Base-by-base conservation (phyloP, 2,797 vertebrate species). In the Heterohyrax brucei region DNA sequence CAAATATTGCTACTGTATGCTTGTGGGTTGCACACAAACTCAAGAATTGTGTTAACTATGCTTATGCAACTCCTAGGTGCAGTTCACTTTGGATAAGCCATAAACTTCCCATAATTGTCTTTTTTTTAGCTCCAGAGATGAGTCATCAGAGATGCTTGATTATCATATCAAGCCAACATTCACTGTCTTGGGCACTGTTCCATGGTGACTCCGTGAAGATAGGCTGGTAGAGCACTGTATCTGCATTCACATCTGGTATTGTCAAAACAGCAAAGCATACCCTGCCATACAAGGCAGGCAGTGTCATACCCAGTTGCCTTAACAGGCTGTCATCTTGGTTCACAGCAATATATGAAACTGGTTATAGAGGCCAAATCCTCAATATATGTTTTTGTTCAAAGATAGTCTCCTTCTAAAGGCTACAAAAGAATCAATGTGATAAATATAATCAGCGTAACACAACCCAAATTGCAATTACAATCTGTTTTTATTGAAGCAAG, bases 371-470 rank as follows among this genome's bases (percentile, higher is more conserved):
- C 84, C 88, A 95, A 73, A 91, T 44, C 56, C 73, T 46, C 48
- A 62, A 24, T 21, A 19, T 16, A 30, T 19, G 26, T 53, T 82
- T 70, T 56, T 61, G 28, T 77, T 81, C 53, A 73, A 64, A 61
- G 48, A 78, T 8, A 53, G 0, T 1, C 62, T 76, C 64, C 62
- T 83, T 48, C 33, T 62, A 81, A 64, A 80, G 86, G 89, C 39
- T 86, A 39, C 13, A 30, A 68, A 85, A 78, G n/a, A 78, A 82
- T 78, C 39, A 82, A 14, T 61, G 70, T 8, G 7, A 93, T 46
- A 89, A 95, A 89, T 28, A 70, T 44, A 92, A 87, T n/a, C n/a
- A 82, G 64, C 6, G 8, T 56, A 79, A 76, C 33, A 16, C 72
- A 28, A 68, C 64, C 30, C 46, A 86, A 83, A 80, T 64, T 59